A percentile compares a stretch with the other conserved stretches of the same genome.
Conservation (phyloP, 2,888 invertebrate species). For the Ceramica pisi region DNA sequence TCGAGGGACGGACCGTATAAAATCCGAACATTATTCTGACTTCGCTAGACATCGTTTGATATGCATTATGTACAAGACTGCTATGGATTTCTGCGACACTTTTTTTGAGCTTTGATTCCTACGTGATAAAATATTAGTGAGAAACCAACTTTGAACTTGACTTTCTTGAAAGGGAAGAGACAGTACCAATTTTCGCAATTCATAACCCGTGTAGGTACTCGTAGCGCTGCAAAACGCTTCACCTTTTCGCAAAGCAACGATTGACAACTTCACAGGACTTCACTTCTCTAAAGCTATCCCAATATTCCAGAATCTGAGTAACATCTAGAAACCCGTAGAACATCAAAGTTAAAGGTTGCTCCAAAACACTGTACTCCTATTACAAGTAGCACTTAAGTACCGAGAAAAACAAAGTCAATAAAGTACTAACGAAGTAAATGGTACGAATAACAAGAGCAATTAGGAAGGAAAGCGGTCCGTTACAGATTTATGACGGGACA, state of each 20-base stretch:
- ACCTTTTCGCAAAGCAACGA: not conserved
- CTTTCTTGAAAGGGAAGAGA: not conserved
- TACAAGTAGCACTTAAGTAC: slow-evolving; percentile 43
- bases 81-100: slow-evolving; percentile 18
- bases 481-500: slow-evolving; percentile 69
- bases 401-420: slow-evolving; percentile 67
- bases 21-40: slow-evolving; percentile 50
- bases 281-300: not conserved
- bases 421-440: slow-evolving; percentile 62
- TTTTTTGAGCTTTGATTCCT: slow-evolving; percentile 16
- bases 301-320: slow-evolving; percentile 3
- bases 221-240: not conserved
- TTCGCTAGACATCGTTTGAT: slow-evolving; percentile 27
- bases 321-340: not conserved
- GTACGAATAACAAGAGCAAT: slow-evolving; percentile 71
- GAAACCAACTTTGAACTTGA: not conserved
- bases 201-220: not conserved
- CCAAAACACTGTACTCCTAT: slow-evolving; percentile 3
- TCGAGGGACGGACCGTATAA: slow-evolving; percentile 32
- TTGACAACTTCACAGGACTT: not conserved
- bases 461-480: slow-evolving; percentile 68
- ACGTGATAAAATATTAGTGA: slow-evolving; percentile 1
- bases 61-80: slow-evolving; percentile 32
- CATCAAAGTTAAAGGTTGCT: slow-evolving; percentile 14
- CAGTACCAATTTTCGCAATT: not conserved